Evolutionary conservation across 2,888 invertebrate genomes (phyloP), one percentile per base, ranked within the genome.

Genomic region (Philereme transversata): DNA sequence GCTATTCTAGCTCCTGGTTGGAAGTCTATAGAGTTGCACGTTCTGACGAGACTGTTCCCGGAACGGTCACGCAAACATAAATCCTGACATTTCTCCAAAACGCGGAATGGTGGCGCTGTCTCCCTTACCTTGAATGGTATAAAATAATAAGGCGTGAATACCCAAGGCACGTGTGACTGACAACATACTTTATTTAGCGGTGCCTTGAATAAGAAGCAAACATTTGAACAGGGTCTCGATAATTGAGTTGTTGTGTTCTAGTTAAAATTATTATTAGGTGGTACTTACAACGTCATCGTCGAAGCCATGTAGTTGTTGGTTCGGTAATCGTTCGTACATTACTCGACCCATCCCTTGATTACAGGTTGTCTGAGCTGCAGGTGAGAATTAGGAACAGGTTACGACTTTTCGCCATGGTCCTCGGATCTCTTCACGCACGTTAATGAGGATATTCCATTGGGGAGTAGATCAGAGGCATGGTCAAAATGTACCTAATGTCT

Each of bases 1-100:
- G 97, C 96, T 68, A 97, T 96, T 44, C 97, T 93, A 69, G 96
- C 96, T 59, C 97, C 98, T 0, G 97, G 97, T 85, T 97, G 97
- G 81, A 97, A 98, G 86, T 98, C 97, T 72, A 98, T 97, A 48
- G 97, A 97, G 65, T 96, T 95, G 83, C 97, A 98, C 1, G 96
- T 95, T 68, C 97, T 93, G 22, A 97, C 97, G 50, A 97, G 93
- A 82, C 97, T 97, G 82, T 96, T 97, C 7, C 95, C 95, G 93
- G 83, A 97, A 66, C 97, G 94, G 82, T 97, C 97, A 11, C 97
- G 94, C 61, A 97, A 87, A 77, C 97, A 98, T 7, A 97, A 87
- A 76, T 97, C 96, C 84, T 97, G 97, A 84, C 98, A 98, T 85
- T 97, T 97, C 83, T 97, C 97, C 74, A 98, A 88, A 6, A 97